Base-by-base conservation (phyloP, 1,140 invertebrate genomes). In the Anadara kagoshimensis region DNA sequence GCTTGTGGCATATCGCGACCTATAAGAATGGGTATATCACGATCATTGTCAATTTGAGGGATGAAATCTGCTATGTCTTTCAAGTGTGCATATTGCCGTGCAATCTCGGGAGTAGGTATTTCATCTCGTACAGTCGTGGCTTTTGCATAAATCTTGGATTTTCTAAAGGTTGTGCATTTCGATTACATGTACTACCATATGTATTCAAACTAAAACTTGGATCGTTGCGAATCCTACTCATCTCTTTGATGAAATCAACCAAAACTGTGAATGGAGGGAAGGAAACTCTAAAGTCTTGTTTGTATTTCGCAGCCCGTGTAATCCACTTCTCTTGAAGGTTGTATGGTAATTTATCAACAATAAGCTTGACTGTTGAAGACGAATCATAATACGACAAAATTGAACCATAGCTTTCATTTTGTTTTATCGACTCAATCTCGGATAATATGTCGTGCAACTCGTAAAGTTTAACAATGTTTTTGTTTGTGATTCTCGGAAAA, bases 311-410 rank as follows among this genome's bases (percentile, higher is more conserved):
- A 10, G 66, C 73, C 16, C 54, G 44, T 12, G 59, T 54, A 41
- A 66, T 69, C 73, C 73, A 69, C 53, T 65, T 75, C 16, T 75
- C 72, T 51, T 69, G 66, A 7, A 75, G 43, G 51, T 53, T 63
- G 43, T 47, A 69, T n/a, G 73, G 73, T 58, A 75, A 47, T 59
- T 64, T 75, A 2, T 44, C 16, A 5, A 75, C 66, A 1, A 65
- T 24, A 47, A 36, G 47, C 51, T 75, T 75, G 0, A 65, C 73
- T 24, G 59, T 66, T 11, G 43, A 20, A n/a, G 66, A 64, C 8
- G 66, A 74, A 36, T 74, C 65, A 53, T 51, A 75, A 26, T 69
- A 75, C 1, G 66, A 51, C 18, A 75, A 59, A 47, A 51, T 49
- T 0, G 29, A 58, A 7, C 16, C 16, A 45, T 43, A 69, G 49